Conservation (phyloP, 2,797 vertebrate genomes). For the Chelmon rostratus region DNA sequence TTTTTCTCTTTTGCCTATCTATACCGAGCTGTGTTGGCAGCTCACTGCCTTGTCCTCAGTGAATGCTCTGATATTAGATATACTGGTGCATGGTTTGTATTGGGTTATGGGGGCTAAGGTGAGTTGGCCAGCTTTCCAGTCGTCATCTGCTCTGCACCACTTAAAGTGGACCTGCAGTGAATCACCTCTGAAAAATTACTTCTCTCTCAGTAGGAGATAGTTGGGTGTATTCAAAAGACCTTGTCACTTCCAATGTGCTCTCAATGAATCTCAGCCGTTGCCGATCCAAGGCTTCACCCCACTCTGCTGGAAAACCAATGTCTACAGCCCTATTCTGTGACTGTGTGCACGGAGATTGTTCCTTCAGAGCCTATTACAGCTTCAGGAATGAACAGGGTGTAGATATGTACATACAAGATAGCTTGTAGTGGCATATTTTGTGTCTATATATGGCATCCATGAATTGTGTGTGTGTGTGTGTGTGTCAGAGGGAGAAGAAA, state of each 20-base stretch:
- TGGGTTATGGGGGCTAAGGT: constrained; percentile 49
- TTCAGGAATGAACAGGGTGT: constrained; percentile 66
- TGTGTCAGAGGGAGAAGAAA: constrained; percentile 19
- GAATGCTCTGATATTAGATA: constrained; percentile 36
- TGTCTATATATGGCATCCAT: constrained; percentile 8
- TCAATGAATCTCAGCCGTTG: constrained; percentile 81
- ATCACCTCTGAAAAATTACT: constrained; percentile 83
- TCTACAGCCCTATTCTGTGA: constrained; percentile 61
- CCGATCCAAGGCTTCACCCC: constrained; percentile 60
- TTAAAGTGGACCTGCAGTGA: constrained; percentile 77
- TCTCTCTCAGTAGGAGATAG: constrained; percentile 77
- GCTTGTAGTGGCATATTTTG: constrained; percentile 40
- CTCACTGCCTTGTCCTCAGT: constrained; percentile 17
- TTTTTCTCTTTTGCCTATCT: constrained; percentile 27
- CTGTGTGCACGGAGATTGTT: constrained; percentile 77
- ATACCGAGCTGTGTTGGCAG: constrained; percentile 27
- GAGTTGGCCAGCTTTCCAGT: constrained; percentile 53
- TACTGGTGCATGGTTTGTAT: constrained; percentile 43
- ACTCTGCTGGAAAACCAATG: constrained; percentile 67
- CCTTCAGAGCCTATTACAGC: constrained; percentile 80
- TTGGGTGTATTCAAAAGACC: constrained; percentile 83
- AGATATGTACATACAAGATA: constrained; percentile 54
- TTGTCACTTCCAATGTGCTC: constrained; percentile 84
- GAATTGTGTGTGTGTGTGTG: constrained; percentile 33
- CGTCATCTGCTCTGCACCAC: constrained; percentile 72